phyloP scores from a whole-genome alignment of 2,113 vertebrate species.

The Gasterosteus aculeatus region DNA sequence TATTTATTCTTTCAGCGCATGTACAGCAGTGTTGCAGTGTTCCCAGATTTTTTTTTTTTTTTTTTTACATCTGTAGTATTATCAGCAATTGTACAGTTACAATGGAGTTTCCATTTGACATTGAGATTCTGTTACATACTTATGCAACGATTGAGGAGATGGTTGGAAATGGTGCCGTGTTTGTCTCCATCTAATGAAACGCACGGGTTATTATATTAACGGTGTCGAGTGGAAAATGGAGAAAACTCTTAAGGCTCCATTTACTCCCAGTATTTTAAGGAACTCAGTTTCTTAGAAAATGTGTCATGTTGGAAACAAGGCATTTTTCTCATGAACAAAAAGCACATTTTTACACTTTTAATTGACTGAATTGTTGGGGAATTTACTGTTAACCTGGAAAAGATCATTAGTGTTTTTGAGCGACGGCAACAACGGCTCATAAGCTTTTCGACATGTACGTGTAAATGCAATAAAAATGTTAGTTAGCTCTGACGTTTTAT shows the following conservation, averaged over 20 bases:
- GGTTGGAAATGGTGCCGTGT: slow-evolving; percentile 1
- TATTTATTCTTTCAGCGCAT: slow-evolving; percentile 71
- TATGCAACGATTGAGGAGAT: slow-evolving; percentile 53
- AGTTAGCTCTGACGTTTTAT: not conserved
- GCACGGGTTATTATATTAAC: slow-evolving; percentile 3
- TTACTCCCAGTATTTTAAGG: slow-evolving; percentile 28
- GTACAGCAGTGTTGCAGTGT: slow-evolving; percentile 55
- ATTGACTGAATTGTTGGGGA: slow-evolving; percentile 2
- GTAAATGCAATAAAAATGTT: not conserved
- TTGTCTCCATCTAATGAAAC: slow-evolving; percentile 12
- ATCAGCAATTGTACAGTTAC: slow-evolving; percentile 58
- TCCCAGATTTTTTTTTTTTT: slow-evolving; percentile 39
- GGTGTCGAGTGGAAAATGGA: not conserved
- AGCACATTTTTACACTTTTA: slow-evolving; percentile 44
- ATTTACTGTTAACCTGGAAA: slow-evolving; percentile 11
- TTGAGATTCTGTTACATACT: slow-evolving; percentile 50
- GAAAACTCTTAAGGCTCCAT: slow-evolving; percentile 1
- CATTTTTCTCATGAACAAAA: slow-evolving; percentile 26
- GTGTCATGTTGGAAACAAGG: not conserved
- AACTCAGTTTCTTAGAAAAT: slow-evolving; percentile 12
- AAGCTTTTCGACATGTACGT: slow-evolving; percentile 3
- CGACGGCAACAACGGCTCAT: not conserved
- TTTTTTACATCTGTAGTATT: slow-evolving; percentile 44
- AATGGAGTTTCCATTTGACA: slow-evolving; percentile 40
- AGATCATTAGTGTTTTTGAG: slow-evolving; percentile 8